Evolutionary conservation across 2,888 invertebrate genomes (phyloP), one percentile per base, ranked within the genome.

Genomic region (Phlogophora meticulosa): DNA sequence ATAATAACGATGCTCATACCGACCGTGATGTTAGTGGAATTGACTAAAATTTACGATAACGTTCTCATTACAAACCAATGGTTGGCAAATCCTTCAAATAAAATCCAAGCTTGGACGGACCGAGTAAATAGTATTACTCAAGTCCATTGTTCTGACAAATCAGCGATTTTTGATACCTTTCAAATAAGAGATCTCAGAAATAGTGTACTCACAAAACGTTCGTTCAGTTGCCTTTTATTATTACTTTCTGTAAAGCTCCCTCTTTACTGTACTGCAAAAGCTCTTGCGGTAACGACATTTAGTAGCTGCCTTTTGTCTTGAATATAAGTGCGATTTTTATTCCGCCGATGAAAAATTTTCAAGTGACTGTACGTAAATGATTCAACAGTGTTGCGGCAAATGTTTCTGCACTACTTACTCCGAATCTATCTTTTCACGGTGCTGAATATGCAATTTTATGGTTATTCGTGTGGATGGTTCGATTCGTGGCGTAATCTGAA

Each of bases 391-490:
- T 88, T 85, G 78, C 78, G 77, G n/a, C n/a, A n/a, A 86, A 86
- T 86, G 82, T 90, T 89, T 91, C 89, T 88, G 87, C 87, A 88
- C 88, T 89, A 88, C 88, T 90, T 90, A 88, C 81, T 84, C 81
- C 82, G 81, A 90, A 90, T 91, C 85, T 89, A 90, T 91, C 85
- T 87, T 87, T 81, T 82, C 82, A 83, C 78, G 76, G 74, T 84
- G 88, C 89, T 92, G 92, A 92, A 89, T 90, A 90, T 92, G 90
- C 88, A 91, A 90, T 88, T 91, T 92, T 91, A 89, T 90, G 86
- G 89, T 89, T 89, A 89, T 88, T 84, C 90, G 84, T 88, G 84
- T 90, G 87, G 86, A 88, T 89, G 87, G 87, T 87, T 90, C 88
- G 87, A 91, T 91, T 91, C 88, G 90, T 90, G 86, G 85, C 83